Conservation (phyloP, 2,888 invertebrate genomes). For the Phaonia tiefii region DNA sequence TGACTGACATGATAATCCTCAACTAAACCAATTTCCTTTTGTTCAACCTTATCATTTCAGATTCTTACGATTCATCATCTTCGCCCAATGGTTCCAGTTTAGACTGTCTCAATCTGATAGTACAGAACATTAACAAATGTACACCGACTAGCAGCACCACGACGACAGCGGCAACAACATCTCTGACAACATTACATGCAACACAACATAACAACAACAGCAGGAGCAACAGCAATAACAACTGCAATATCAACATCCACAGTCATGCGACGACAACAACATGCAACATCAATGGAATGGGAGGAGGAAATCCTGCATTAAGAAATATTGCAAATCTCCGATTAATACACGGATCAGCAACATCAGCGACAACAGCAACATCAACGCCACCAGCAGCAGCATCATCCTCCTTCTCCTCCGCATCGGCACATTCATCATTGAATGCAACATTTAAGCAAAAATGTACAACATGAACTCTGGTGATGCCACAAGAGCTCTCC, state of each 20-base stretch:
- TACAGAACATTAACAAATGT: slow-evolving; percentile 84
- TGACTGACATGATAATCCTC: too few relatives aligned
- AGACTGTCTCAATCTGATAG: slow-evolving; percentile 87
- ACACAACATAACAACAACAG: slow-evolving; percentile 31
- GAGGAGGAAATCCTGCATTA: slow-evolving; percentile 36
- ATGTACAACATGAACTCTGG: slow-evolving; percentile 74
- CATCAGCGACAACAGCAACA: slow-evolving; percentile 45
- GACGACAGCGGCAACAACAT: slow-evolving; percentile 63
- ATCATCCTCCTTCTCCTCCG: too few relatives aligned
- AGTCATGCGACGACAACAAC: slow-evolving; percentile 36
- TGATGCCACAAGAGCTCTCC: background rate
- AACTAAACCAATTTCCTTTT: slow-evolving; percentile 35
- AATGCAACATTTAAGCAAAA: slow-evolving; percentile 79
- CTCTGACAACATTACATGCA: slow-evolving; percentile 16
- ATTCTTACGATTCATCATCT: slow-evolving; percentile 78
- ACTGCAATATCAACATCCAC: slow-evolving; percentile 53
- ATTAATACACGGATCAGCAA: slow-evolving; percentile 66
- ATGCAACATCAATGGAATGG: slow-evolving; percentile 45
- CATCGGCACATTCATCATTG: slow-evolving; percentile 72
- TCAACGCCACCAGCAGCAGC: slow-evolving; percentile 46
- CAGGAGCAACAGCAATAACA: slow-evolving; percentile 65
- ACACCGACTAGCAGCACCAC: slow-evolving; percentile 58
- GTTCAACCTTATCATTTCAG: slow-evolving; percentile 74
- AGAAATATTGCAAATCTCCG: slow-evolving; percentile 46
- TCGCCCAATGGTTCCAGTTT: slow-evolving; percentile 83